Evolutionary conservation across 2,888 invertebrate species (phyloP), one percentile per base, ranked within the genome.

Genomic region (Cryptocephalus moraei): DNA sequence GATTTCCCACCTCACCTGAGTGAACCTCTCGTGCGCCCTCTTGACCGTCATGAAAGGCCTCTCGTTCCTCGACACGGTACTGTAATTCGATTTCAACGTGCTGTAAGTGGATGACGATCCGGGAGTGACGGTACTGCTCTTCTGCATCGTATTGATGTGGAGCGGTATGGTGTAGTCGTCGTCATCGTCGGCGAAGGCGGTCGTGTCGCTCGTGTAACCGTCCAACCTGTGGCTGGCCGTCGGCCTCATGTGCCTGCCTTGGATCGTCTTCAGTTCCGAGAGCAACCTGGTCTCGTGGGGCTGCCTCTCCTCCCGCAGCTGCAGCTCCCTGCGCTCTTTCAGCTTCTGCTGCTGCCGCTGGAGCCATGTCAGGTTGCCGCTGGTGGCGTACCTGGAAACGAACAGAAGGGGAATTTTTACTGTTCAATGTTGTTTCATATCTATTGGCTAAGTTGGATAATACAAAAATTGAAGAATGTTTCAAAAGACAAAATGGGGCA

Each of bases 301-400:
- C 57, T 79, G 76, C 55, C 83, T 77, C 67, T 86, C 84, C 62
- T 84, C 83, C 52, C 83, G 75, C 67, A 83, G 77, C 64, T 84
- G 77, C 50, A 83, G 81, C 65, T 87, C 87, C 59, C 81, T 78
- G 57, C 84, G 77, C 59, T 87, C 87, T 43, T 86, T 78, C 41
- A 90, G 75, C 66, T 88, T 88, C 66, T 86, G 79, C 64, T 90
- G 89, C 64, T 90, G 89, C 55, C 84, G 76, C 68, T 88, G 87
- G 51, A 90, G 75, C 89, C 89, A 90, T 46, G 88, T 84, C 54
- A 83, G 72, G 22, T 69, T 67, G 12, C 54, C 52, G 45, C 57
- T 61, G 45, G 60, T 61, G 38, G 61, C 51, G 48, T 65, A 65
- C 49, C 67, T 67, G 57, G 8, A 22, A 22, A 6, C 2, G 6